phyloP scores from a whole-genome alignment of 2,888 invertebrate genomes.

The Cephus rjabovi region DNA sequence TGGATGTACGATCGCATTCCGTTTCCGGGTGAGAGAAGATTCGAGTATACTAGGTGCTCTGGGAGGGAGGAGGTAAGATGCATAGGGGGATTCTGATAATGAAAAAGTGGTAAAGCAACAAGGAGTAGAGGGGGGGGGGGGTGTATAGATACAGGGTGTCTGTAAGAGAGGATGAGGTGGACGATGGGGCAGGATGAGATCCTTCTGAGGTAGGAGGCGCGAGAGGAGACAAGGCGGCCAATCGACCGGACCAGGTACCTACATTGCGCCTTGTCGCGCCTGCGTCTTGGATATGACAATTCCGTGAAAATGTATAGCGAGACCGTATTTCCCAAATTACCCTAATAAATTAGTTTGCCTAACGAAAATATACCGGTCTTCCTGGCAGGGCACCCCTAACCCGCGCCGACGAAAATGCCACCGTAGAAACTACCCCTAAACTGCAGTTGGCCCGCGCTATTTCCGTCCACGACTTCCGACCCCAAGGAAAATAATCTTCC shows the following conservation, averaged over 20 bases:
- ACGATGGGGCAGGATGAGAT: not conserved
- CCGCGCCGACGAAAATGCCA: constrained; percentile 6
- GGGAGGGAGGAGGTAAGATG: not conserved
- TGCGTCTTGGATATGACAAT: constrained; percentile 22
- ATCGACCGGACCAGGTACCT: not conserved
- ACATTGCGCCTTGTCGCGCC: not conserved
- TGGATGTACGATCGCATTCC: not conserved
- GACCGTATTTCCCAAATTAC: constrained; percentile 25
- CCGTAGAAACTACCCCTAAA: constrained; percentile 24
- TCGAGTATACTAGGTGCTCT: not conserved
- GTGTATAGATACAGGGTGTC: not conserved
- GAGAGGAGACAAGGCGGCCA: not conserved
- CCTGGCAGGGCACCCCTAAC: constrained; percentile 2
- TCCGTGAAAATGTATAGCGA: constrained; percentile 23
- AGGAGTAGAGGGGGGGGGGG: not conserved
- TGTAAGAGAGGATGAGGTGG: not conserved
- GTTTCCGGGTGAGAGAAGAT: not conserved
- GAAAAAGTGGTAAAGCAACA: not conserved
- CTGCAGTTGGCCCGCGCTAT: constrained; percentile 21
- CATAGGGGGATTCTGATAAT: not conserved
- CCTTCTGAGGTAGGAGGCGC: not conserved
- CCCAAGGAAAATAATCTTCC: constrained; percentile 35
- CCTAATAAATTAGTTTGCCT: constrained; percentile 25
- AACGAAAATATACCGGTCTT: constrained; percentile 30
- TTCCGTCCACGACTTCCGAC: constrained; percentile 20